Percentiles rank a stretch among this genome's conserved stretches.
These are phyloP conservation scores for Heterodera filipjevi DNA, from an alignment of 2,888 invertebrate species.

Conservation along the genomic window DNA sequence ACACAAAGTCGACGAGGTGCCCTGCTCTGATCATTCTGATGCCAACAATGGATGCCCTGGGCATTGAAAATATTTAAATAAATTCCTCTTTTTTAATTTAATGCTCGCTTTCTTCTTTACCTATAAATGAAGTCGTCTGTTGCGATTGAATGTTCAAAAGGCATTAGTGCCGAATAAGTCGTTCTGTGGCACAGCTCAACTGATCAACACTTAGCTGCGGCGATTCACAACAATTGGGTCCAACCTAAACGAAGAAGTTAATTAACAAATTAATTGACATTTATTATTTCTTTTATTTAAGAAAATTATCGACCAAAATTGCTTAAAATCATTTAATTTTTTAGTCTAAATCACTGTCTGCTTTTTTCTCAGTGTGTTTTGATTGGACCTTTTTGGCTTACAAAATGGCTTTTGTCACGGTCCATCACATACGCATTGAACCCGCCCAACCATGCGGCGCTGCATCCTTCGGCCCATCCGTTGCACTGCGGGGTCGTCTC, in stretches of 20 bases:
- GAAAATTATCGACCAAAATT: too few species aligned
- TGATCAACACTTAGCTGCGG: constrained; percentile 55
- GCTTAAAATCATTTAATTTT: too few species aligned
- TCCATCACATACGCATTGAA: constrained; percentile 60
- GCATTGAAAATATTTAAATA: too few species aligned
- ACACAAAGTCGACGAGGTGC: constrained; percentile 60
- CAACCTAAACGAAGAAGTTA: constrained; percentile 47
- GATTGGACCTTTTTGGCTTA: constrained; percentile 43
- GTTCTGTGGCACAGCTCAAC: constrained; percentile 56
- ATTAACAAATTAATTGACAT: constrained; percentile 28
- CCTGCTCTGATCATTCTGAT: constrained; percentile 57
- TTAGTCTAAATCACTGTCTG: too few species aligned
- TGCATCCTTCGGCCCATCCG: constrained; percentile 53
- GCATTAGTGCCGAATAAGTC: constrained; percentile 52
- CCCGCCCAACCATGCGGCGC: constrained; percentile 60
- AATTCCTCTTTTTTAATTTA: background rate
- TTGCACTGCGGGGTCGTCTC: constrained; percentile 49
- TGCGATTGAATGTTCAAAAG: constrained; percentile 45
- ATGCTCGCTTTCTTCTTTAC: constrained; percentile 31
- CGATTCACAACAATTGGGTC: constrained; percentile 62
- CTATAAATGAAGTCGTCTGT: constrained; percentile 44
- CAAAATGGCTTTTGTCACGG: constrained; percentile 56
- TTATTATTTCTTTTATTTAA: constrained; percentile 13
- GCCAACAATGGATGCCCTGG: constrained; percentile 62
- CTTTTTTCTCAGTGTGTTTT: too few species aligned